Evolutionary conservation across 2,113 vertebrate species (phyloP).

Genomic region (Tenebrosternarchus preto): DNA sequence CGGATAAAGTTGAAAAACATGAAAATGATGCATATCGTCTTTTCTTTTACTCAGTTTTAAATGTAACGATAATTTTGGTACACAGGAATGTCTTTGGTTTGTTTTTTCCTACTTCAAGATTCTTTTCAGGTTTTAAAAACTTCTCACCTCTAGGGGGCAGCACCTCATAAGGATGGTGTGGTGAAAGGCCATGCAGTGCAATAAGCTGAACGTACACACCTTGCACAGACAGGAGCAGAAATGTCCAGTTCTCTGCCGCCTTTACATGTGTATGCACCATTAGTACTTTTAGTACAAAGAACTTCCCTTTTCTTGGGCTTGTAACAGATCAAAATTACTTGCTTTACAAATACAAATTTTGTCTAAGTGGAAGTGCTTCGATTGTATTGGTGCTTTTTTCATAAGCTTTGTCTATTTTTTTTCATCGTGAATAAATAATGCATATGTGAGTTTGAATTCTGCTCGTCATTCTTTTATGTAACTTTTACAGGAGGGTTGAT

Average conservation of each 20-base stretch:
- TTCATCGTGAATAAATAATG: background rate
- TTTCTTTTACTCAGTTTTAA: too few species aligned
- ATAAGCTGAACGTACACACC: background rate
- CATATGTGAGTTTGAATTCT: background rate
- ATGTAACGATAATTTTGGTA: too few species aligned
- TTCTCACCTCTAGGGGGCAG: background rate
- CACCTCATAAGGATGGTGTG: background rate
- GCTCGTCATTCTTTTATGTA: background rate
- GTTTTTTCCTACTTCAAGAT: background rate
- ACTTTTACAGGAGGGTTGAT: too few species aligned
- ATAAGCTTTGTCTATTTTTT: constrained; percentile 11
- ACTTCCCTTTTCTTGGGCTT: background rate
- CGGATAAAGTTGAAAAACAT: too few species aligned
- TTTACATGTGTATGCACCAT: background rate
- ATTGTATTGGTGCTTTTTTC: constrained; percentile 15
- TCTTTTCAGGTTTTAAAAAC: background rate
- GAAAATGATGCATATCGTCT: too few species aligned
- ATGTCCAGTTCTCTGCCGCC: background rate
- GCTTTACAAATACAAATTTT: background rate
- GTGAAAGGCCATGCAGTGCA: background rate
- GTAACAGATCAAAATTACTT: background rate
- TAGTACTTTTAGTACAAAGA: too few species aligned
- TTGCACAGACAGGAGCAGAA: background rate
- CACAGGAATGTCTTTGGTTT: too few species aligned
- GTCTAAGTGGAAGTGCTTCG: background rate